Evolutionary conservation across 2,888 invertebrate genomes (phyloP), one percentile per base, ranked within the genome.

Genomic region (Tupiocoris notatus): DNA sequence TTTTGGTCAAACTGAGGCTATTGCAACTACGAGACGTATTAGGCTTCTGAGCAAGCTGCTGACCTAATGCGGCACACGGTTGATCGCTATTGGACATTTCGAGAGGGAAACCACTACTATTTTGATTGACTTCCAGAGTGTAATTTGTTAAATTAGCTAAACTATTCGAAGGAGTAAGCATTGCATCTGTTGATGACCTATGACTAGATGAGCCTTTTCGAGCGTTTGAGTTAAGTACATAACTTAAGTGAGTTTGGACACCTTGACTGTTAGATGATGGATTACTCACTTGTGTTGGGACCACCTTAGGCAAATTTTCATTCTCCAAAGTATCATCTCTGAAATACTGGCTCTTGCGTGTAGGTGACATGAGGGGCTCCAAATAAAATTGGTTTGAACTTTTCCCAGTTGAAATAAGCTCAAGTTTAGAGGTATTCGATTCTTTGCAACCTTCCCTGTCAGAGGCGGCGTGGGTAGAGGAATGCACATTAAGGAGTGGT

Each of bases 161-260:
- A 12, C 3, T 39, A 39, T 39, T 39, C 39, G 39, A 39, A 39
- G 39, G 39, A 39, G 39, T 39, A 12, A 12, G 39, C 39, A 39
- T 39, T 12, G 12, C 39, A 39, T 39, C 12, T 39, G 39, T 7
- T 12, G 39, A 39, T 39, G 39, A 39, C 12, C 39, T 39, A 7
- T 39, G 39, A 39, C 3, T 3, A 39, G 39, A 39, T 25, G 39
- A 25, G 18, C 25, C 17, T 56, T 57, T 22, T 12, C 21, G 67
- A 16, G 22, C 7, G 17, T 24, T 70, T 12, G 61, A 6, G n/a
- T 39, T 25, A n/a, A 24, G 24, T 12, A 73, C n/a, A 21, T 73
- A 73, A 63, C 73, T 73, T 23, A 61, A 62, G 12, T 73, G 73
- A 62, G 73, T 73, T 23, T 73, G 73, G 39, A 73, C 73, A 2